Base-by-base conservation (phyloP, 2,888 invertebrate genomes). In the Drosophila gaucha region DNA sequence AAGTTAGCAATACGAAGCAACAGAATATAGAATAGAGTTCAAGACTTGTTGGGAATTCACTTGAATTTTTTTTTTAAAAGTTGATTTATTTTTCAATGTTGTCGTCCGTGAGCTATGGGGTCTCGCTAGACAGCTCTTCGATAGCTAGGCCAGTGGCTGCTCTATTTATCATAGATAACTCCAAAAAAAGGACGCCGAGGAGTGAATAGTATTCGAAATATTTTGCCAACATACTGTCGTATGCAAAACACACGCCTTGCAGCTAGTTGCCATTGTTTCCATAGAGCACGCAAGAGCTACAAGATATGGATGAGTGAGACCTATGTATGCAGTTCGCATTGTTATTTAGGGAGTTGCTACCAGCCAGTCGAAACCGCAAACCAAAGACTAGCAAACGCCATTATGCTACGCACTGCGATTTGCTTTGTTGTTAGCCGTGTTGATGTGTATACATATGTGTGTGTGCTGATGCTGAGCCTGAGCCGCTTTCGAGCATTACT, bases 401-500 rank as follows among this genome's bases (percentile, higher is more conserved):
- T 63, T 62, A 39, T 63, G 46, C 22, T 20, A 28, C 39, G 38
- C 62, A 47, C 55, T 50, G 52, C 52, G 41, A 56, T 55, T 64
- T 58, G 36, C 58, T 70, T 66, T 63, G 69, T 66, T 63, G 66
- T 75, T 38, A 18, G 49, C 43, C 33, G 43, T 52, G 28, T 46
- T 36, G 33, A 36, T 56, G 20, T 28, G 28, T 44, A 24, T 43
- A 20, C 6, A n/a, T n/a, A n/a, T 9, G 9, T 28, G 41, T 52
- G 47, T 55, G 44, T 22, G 30, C 54, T n/a, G 43, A 18, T 18
- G 50, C 31, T 50, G 51, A 62, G 49, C 51, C 65, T 88, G 82
- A 80, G 76, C 82, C 85, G 90, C 83, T 90, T 90, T 86, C 72
- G 59, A 46, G 90, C 72, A 88, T 90, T 85, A 87, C 79, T 86